A percentile compares a stretch with the other conserved stretches of the same genome.
Conservation (phyloP, 2,797 vertebrate species). For the Schizopygopsis malacanthus region DNA sequence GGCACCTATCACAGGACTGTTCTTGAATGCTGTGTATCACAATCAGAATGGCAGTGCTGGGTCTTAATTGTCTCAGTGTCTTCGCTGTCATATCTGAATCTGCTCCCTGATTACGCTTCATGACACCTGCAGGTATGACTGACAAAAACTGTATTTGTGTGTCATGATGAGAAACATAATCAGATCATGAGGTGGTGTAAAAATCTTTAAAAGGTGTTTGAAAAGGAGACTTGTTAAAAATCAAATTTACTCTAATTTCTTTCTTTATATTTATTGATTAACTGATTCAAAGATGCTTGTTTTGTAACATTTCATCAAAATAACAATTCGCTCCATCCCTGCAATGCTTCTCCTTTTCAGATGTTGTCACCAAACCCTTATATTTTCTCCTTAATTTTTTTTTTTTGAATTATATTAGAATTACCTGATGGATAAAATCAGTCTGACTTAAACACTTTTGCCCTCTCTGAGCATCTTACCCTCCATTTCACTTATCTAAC, state of each 20-base stretch:
- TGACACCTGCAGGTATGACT: constrained; percentile 16
- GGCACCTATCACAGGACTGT: constrained; percentile 66
- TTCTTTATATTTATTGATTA: not conserved
- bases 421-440: not conserved
- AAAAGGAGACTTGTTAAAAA: not conserved
- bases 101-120: constrained; percentile 6
- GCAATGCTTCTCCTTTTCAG: not conserved
- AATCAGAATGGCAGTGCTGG: constrained; percentile 27
- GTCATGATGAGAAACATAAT: not conserved
- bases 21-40: constrained; percentile 67
- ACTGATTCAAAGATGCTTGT: not conserved
- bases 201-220: constrained; percentile 5
- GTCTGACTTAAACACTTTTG: not conserved
- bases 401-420: not conserved
- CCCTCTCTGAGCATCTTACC: not conserved
- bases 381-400: not conserved
- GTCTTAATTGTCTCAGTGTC: constrained; percentile 33
- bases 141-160: not conserved
- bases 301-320: not conserved
- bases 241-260: not conserved
- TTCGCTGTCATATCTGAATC: not conserved
- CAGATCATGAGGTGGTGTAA: not conserved
- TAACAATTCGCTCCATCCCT: not conserved
- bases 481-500: not conserved
- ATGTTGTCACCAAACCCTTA: not conserved